A percentile compares a stretch with the other conserved stretches of the same genome.
phyloP scores from a whole-genome alignment of 2,888 invertebrate genomes.

The Hololepta plana region DNA sequence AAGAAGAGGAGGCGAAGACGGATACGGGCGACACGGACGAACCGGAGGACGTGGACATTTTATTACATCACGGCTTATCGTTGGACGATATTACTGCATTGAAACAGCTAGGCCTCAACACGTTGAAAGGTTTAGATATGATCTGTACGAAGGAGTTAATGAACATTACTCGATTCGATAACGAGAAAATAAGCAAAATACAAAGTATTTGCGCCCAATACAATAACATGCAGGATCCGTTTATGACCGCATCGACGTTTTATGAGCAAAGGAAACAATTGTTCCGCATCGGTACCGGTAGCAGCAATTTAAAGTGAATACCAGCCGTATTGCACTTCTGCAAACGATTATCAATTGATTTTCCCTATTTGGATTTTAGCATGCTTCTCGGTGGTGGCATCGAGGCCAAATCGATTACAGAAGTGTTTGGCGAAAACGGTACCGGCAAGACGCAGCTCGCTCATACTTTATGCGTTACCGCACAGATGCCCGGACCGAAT shows the following conservation, averaged over 20 bases:
- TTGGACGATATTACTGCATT: slow-evolving; percentile 61
- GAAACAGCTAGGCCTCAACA: slow-evolving; percentile 59
- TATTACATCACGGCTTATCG: slow-evolving; percentile 42
- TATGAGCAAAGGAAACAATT: slow-evolving; percentile 51
- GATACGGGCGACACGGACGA: slow-evolving; percentile 3
- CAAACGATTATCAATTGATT: not conserved
- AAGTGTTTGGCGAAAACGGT: slow-evolving; percentile 68
- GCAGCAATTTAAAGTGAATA: slow-evolving; percentile 51
- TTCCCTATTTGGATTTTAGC: slow-evolving; percentile 25
- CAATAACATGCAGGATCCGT: slow-evolving; percentile 34
- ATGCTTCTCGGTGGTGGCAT: slow-evolving; percentile 60
- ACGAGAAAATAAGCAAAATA: slow-evolving; percentile 61
- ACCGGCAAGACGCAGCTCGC: slow-evolving; percentile 69
- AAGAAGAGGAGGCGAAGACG: slow-evolving; percentile 7
- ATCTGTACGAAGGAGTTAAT: slow-evolving; percentile 52
- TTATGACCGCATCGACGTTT: slow-evolving; percentile 59
- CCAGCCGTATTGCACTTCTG: not conserved
- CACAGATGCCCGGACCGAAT: slow-evolving; percentile 49
- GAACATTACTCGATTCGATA: slow-evolving; percentile 57
- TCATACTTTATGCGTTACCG: slow-evolving; percentile 62
- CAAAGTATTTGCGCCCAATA: slow-evolving; percentile 59
- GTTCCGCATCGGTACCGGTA: slow-evolving; percentile 51
- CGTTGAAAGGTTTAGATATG: slow-evolving; percentile 69
- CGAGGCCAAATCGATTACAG: slow-evolving; percentile 71
- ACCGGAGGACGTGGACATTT: slow-evolving; percentile 43